Evolutionary conservation across 2,113 vertebrate species (phyloP).

Genomic region (Epinephelus fuscoguttatus): DNA sequence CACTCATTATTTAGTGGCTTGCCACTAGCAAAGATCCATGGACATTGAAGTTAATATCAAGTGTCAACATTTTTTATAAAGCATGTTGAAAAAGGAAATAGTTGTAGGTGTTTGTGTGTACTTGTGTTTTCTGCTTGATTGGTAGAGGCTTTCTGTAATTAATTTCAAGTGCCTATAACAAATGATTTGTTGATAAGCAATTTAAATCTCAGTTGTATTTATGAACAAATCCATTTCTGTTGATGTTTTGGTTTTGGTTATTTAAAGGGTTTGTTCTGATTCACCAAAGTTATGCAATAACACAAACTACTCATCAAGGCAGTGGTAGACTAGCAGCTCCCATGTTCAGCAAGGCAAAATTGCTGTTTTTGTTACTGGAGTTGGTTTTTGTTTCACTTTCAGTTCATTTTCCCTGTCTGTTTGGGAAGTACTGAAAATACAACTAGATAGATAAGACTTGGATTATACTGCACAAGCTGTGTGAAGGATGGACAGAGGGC

Average conservation of each 20-base stretch:
- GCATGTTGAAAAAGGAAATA: constrained; percentile 1
- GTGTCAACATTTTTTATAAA: constrained; percentile 32
- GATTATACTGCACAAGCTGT: too few relatives aligned
- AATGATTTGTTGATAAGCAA: constrained; percentile 4
- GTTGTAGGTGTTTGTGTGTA: background rate
- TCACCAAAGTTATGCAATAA: too few relatives aligned
- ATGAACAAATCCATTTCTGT: constrained; percentile 1
- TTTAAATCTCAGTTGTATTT: constrained; percentile 3
- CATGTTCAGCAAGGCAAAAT: too few relatives aligned
- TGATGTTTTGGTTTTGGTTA: background rate
- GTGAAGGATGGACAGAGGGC: too few relatives aligned
- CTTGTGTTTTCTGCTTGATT: constrained; percentile 7
- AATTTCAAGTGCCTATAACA: constrained; percentile 18
- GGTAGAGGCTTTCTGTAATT: background rate
- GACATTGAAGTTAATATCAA: constrained; percentile 16
- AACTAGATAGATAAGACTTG: too few relatives aligned
- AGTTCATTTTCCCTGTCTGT: too few relatives aligned
- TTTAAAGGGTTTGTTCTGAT: too few relatives aligned
- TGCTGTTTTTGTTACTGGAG: too few relatives aligned
- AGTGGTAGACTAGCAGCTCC: too few relatives aligned
- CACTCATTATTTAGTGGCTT: constrained; percentile 32
- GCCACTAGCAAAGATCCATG: constrained; percentile 28
- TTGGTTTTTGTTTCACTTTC: too few relatives aligned
- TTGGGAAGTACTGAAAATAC: too few relatives aligned
- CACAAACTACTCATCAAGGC: too few relatives aligned